Evolutionary conservation across 1,140 invertebrate species (phyloP).

Genomic region (Diploscapter pachys): DNA sequence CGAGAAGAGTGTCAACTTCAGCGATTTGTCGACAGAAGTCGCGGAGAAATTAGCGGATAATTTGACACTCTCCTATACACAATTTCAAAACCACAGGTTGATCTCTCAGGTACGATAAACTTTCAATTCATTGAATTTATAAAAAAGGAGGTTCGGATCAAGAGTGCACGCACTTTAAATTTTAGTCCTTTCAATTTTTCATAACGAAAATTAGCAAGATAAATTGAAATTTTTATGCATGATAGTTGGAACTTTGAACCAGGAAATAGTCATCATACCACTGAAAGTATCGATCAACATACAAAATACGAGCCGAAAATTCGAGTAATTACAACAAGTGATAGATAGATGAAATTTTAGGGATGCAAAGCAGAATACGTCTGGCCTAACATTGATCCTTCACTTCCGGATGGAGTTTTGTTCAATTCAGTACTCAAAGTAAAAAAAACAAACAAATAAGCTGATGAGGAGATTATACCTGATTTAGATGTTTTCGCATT

Average conservation of each 20-base stretch:
- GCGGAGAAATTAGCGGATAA: conserved; percentile 54
- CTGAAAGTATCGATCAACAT: too few relatives aligned
- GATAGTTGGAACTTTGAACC: too few relatives aligned
- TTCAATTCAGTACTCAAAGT: conserved; percentile 53
- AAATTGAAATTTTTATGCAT: too few relatives aligned
- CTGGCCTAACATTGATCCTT: conserved; percentile 54
- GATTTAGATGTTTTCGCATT: conserved; percentile 58
- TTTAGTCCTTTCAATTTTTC: too few relatives aligned
- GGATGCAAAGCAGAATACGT: conserved; percentile 55
- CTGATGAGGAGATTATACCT: background rate
- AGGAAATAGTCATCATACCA: too few relatives aligned
- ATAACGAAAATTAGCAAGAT: too few relatives aligned
- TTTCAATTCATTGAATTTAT: too few relatives aligned
- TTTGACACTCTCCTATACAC: conserved; percentile 45
- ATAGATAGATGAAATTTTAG: background rate
- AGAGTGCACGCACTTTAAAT: too few relatives aligned
- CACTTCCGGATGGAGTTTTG: conserved; percentile 41
- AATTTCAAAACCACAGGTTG: conserved; percentile 51
- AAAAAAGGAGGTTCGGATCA: too few relatives aligned
- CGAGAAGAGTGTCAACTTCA: conserved; percentile 53
- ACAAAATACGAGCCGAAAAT: too few relatives aligned
- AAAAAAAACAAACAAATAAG: background rate
- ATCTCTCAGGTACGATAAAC: conserved; percentile 45
- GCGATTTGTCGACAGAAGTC: conserved; percentile 28
- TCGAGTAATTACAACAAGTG: too few relatives aligned